Conservation (phyloP, 2,113 vertebrate genomes). For the Oncorhynchus masou region DNA sequence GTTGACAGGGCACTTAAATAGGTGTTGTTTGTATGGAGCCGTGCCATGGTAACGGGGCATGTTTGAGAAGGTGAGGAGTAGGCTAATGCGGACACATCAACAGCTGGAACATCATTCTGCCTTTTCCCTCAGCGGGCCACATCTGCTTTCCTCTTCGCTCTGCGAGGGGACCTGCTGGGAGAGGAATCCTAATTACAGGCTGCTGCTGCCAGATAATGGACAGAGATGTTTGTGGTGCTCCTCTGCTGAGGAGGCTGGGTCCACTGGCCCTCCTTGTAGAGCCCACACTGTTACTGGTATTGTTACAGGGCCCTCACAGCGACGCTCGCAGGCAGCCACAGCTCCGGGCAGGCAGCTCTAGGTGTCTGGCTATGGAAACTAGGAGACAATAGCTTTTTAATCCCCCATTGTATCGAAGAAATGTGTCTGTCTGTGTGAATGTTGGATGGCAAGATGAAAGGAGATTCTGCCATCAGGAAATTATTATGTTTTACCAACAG, state of each 20-base stretch:
- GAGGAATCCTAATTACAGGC: constrained; percentile 75
- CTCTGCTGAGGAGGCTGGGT: constrained; percentile 33
- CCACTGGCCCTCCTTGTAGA: constrained; percentile 16
- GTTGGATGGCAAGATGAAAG: constrained; percentile 25
- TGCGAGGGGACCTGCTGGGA: constrained; percentile 63
- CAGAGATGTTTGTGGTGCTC: constrained; percentile 62
- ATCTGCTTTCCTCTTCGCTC: constrained; percentile 72
- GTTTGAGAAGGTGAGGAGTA: constrained; percentile 50
- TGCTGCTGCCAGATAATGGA: constrained; percentile 64
- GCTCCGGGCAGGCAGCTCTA: constrained; percentile 27
- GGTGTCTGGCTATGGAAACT: constrained; percentile 10
- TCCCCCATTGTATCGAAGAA: constrained; percentile 31
- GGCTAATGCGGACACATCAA: constrained; percentile 47
- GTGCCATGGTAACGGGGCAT: constrained; percentile 60
- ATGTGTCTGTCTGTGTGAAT: constrained; percentile 14
- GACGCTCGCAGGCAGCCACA: constrained; percentile 15
- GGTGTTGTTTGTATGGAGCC: constrained; percentile 60
- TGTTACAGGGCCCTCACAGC: constrained; percentile 19
- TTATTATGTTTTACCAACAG: constrained; percentile 46
- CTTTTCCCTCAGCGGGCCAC: constrained; percentile 63
- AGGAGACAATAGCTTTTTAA: not conserved
- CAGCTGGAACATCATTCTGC: constrained; percentile 71
- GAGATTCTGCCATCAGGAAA: constrained; percentile 36
- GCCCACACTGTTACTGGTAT: not conserved
- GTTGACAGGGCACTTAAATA: constrained; percentile 27